These are phyloP conservation scores for Blera fallax DNA, from an alignment of 2,888 invertebrate species.

Conservation along the genomic window DNA sequence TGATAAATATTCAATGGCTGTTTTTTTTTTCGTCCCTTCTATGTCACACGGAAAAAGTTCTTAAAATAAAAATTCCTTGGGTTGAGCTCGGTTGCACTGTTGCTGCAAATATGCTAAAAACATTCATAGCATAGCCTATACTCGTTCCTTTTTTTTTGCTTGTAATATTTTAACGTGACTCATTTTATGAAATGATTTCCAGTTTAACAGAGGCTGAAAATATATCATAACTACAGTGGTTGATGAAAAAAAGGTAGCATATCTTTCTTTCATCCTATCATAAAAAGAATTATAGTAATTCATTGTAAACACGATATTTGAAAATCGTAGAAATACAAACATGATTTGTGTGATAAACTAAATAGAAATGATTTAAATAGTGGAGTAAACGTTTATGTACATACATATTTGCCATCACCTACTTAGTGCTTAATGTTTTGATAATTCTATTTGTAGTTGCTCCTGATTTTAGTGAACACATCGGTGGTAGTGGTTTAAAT, in stretches of 20 bases:
- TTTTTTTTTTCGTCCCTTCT: conserved; percentile 2
- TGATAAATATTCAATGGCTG: conserved; percentile 44
- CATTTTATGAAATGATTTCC: conserved; percentile 55
- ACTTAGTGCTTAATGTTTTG: conserved; percentile 26
- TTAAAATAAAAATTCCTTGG: conserved; percentile 49
- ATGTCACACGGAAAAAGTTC: conserved; percentile 41
- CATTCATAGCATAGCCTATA: conserved; percentile 18
- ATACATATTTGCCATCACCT: conserved; percentile 29
- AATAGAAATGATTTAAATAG: not conserved
- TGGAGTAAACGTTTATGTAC: conserved; percentile 14
- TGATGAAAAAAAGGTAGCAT: not conserved
- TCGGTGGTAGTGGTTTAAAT: not conserved
- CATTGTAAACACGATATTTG: not conserved
- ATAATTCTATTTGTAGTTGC: conserved; percentile 43
- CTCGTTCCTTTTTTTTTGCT: conserved; percentile 16
- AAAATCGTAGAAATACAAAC: not conserved
- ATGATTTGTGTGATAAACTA: not conserved
- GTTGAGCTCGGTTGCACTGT: conserved; percentile 33
- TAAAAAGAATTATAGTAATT: not conserved
- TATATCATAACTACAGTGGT: conserved; percentile 41
- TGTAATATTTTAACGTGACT: conserved; percentile 55
- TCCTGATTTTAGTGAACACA: conserved; percentile 48
- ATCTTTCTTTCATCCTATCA: not conserved
- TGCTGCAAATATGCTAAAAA: conserved; percentile 44
- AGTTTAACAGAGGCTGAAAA: conserved; percentile 53